Evolutionary conservation across 2,888 invertebrate genomes (phyloP), one percentile per base, ranked within the genome.

Genomic region (Myopa tessellatipennis): DNA sequence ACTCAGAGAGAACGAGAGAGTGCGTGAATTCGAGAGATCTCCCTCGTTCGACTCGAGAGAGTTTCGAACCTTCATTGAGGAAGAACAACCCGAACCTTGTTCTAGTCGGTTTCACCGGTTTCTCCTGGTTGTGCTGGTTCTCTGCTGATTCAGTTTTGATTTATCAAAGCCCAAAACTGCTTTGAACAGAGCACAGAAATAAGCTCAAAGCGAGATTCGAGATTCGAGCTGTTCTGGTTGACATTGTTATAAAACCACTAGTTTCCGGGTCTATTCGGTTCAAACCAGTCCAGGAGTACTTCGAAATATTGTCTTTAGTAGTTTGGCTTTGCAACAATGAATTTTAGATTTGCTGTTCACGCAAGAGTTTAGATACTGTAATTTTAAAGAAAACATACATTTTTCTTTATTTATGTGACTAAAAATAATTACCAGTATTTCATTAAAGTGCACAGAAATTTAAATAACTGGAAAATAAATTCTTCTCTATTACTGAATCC

Each of bases 211-310:
- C 55, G 16, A 16, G 55, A 26, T 26, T 4, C 16, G 52, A 67
- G 16, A 68, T 58, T 36, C 14, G 52, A 74, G 52, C 3, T 34
- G 65, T 38, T 65, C 34, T 65, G 6, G 36, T 65, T 16, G 12
- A 36, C 16, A 14, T 38, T 38, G 38, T 12, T 65, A 14, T 63
- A 67, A 36, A 74, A 74, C 74, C 50, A 74, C 50, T 65, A 52
- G n/a, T 65, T 65, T 65, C 74, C 74, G 38, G 65, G 65, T 67
- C 14, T n/a, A 65, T 65, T 74, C 65, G 65, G 74, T 74, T 74
- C 52, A 14, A 74, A 52, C 74, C 63, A 65, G 63, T 63, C 73
- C n/a, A 45, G 10, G 45, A 45, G 7, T 1, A 45, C 10, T 45
- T 45, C 45, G 45, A 8, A 45, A 45, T 10, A 45, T 6, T 45